Conservation (phyloP, 2,113 vertebrate genomes). For the Python bivittatus region DNA sequence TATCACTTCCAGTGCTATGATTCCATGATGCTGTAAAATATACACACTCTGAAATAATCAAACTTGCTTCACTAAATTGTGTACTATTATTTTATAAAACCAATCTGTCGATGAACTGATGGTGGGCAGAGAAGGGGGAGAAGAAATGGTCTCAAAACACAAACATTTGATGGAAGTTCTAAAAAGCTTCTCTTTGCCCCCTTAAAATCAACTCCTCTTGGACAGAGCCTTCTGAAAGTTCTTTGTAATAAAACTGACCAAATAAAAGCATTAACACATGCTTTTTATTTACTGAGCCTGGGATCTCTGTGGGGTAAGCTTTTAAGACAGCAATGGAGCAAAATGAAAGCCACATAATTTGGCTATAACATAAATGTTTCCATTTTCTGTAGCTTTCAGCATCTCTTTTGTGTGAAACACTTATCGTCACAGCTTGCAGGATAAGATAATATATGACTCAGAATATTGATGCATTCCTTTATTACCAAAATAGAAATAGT, state of each 20-base stretch:
- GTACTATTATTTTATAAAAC: not conserved
- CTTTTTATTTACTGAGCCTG: slow-evolving; percentile 6
- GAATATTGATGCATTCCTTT: not conserved
- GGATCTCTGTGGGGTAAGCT: not conserved
- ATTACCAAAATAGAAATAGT: slow-evolving; percentile 11
- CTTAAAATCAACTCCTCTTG: not conserved
- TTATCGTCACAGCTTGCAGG: not conserved
- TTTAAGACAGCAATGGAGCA: not conserved
- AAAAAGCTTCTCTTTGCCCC: not conserved
- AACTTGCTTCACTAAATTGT: not conserved
- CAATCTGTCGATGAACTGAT: not conserved
- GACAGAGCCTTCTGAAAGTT: not conserved
- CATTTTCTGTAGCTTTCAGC: slow-evolving; percentile 6
- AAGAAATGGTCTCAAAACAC: too few species aligned
- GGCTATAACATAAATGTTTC: not conserved
- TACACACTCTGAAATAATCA: not conserved
- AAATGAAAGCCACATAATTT: slow-evolving; percentile 12
- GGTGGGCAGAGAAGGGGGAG: not conserved
- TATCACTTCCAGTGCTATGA: not conserved
- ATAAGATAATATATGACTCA: not conserved
- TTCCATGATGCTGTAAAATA: not conserved
- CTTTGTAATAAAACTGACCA: not conserved
- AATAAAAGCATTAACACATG: not conserved
- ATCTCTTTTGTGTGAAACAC: slow-evolving; percentile 15
- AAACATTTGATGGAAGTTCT: not conserved